Evolutionary conservation across 2,113 vertebrate genomes (phyloP).

Genomic region (Lophochroa leadbeateri): DNA sequence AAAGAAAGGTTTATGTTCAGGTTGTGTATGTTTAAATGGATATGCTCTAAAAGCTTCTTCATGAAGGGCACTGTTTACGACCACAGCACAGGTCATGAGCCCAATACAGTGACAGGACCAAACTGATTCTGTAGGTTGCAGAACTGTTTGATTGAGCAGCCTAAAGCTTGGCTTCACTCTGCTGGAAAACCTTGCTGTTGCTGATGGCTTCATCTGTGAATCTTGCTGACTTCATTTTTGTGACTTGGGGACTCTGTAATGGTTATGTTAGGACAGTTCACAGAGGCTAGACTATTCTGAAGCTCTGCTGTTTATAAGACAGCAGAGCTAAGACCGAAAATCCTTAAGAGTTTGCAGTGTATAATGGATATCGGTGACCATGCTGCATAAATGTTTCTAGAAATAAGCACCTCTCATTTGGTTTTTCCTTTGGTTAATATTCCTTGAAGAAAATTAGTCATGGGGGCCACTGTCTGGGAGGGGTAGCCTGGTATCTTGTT

Average conservation of each 20-base stretch:
- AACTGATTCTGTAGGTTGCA: not conserved
- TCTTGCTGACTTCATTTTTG: conserved; percentile 33
- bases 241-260: not conserved
- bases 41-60: not conserved
- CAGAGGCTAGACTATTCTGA: not conserved
- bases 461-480: accelerated
- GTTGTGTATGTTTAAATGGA: accelerated
- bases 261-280: conserved; percentile 12
- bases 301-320: not conserved
- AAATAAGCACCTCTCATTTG: not conserved
- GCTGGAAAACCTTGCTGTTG: conserved; percentile 33
- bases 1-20: not conserved
- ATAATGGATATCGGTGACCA: not conserved
- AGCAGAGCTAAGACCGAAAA: not conserved
- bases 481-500: not conserved
- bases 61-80: accelerated
- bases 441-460: not conserved
- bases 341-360: not conserved
- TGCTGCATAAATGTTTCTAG: not conserved
- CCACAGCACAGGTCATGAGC: not conserved
- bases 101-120: accelerated
- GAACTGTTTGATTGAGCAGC: not conserved
- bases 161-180: not conserved
- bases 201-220: conserved; percentile 19
- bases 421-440: not conserved